Conservation (phyloP, 2,797 vertebrate species). For the Sternarchorhynchus goeldii region DNA sequence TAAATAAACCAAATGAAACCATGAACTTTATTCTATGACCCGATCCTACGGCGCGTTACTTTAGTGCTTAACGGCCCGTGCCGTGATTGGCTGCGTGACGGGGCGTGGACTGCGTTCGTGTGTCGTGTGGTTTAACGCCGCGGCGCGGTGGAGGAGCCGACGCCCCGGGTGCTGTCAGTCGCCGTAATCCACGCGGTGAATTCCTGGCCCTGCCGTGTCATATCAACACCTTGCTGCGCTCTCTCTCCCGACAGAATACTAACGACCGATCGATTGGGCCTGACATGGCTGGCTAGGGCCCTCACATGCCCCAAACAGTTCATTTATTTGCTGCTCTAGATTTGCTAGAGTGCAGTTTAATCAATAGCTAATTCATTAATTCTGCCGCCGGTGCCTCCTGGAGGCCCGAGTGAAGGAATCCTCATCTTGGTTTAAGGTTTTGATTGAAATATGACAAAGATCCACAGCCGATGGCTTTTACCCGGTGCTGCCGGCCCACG, state of each 20-base stretch:
- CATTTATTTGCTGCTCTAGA: slow-evolving; percentile 90
- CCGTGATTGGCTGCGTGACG: neutral
- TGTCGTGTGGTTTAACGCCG: slow-evolving; percentile 19
- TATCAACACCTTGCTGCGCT: slow-evolving; percentile 79
- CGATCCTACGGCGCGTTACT: neutral
- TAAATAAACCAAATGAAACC: neutral
- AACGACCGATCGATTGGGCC: slow-evolving; percentile 84
- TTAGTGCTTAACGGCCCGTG: slow-evolving; percentile 6
- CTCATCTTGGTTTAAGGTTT: slow-evolving; percentile 68
- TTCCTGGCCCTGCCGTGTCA: slow-evolving; percentile 70
- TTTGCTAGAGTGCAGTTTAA: slow-evolving; percentile 90
- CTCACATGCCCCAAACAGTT: slow-evolving; percentile 85
- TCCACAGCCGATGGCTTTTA: slow-evolving; percentile 67
- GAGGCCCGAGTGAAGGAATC: slow-evolving; percentile 62
- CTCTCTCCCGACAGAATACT: slow-evolving; percentile 82
- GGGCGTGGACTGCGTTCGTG: neutral
- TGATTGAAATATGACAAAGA: slow-evolving; percentile 84
- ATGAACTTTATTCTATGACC: slow-evolving; percentile 3
- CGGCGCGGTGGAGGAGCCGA: neutral
- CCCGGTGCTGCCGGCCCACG: slow-evolving; percentile 60
- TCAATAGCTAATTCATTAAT: slow-evolving; percentile 95
- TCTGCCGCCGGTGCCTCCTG: slow-evolving; percentile 73
- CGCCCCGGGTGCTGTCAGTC: slow-evolving; percentile 54
- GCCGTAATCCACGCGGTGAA: slow-evolving; percentile 62
- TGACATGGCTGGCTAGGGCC: slow-evolving; percentile 82